Evolutionary conservation across 2,888 invertebrate genomes (phyloP), one percentile per base, ranked within the genome.

Genomic region (Chaitophorus viminalis): DNA sequence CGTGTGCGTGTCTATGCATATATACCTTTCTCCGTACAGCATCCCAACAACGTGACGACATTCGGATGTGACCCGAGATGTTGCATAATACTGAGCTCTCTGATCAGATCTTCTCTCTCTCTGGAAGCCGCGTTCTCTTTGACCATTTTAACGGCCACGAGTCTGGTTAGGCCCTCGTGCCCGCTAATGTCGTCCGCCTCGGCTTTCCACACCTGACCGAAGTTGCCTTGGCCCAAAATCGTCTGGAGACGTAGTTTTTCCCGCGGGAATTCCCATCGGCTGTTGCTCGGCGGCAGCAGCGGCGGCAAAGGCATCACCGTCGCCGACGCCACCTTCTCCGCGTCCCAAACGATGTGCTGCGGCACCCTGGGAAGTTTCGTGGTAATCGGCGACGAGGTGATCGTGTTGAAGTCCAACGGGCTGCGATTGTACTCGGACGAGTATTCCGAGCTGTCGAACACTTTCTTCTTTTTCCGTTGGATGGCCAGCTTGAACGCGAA

Each of bases 131-230:
- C 95, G 70, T 95, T 94, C 90, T 95, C 95, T 91, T 96, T 95
- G 86, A 96, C 95, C 18, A 94, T 95, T 91, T 96, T 96, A 14
- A 96, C 96, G 8, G 96, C 96, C n/a, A 96, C 96, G 89, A 95
- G 93, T 88, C 95, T 93, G 33, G 96, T 95, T 89, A 95, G 93
- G 0, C 95, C 95, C 89, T 95, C 94, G 90, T 95, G 95, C 0
- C 95, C 95, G 78, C 94, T 94, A 88, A 96, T 92, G 90, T 96
- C 95, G 90, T 96, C 95, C 0, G 96, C 96, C 91, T 96, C 95
- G 6, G 96, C 96, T 92, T 96, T 95, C 95, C 96, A 96, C 31
- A 96, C 96, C 93, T 95, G 89, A 39, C 96, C 96, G 91, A 96
- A 96, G 91, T 96, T 96, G 65, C 96, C 96, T 92, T 96, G 95